Conservation (phyloP, 2,113 vertebrate species). For the Romanogobio albipinnatus region DNA sequence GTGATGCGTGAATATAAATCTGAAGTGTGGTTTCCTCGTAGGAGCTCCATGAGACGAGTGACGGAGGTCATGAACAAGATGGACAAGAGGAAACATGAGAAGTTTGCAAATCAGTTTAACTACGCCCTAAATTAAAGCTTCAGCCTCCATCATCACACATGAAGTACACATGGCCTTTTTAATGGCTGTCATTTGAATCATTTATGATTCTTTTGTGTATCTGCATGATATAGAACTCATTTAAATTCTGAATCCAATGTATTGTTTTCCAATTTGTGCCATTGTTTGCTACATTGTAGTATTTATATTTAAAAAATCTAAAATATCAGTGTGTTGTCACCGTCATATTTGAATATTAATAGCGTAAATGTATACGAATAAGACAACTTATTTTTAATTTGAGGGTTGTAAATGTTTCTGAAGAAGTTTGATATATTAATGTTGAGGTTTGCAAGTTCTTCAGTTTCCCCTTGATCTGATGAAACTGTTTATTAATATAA, state of each 20-base stretch:
- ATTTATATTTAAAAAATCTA: neutral
- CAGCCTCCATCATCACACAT: neutral
- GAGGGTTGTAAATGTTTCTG: neutral
- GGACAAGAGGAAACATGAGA: conserved; percentile 90
- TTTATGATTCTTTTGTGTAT: neutral
- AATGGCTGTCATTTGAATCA: neutral
- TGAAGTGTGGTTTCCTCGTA: conserved; percentile 60
- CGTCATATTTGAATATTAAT: neutral
- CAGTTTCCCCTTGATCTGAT: neutral
- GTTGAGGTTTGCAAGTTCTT: neutral
- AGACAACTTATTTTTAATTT: neutral
- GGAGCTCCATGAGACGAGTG: conserved; percentile 84
- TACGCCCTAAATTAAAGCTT: conserved; percentile 83
- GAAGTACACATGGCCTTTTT: neutral
- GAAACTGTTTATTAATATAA: neutral
- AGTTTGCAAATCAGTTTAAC: conserved; percentile 98
- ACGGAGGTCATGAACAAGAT: conserved; percentile 82
- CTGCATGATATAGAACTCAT: neutral
- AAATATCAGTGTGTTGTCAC: neutral
- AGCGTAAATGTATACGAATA: neutral
- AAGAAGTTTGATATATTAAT: neutral
- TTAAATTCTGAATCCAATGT: neutral
- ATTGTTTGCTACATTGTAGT: neutral
- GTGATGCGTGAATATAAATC: neutral
- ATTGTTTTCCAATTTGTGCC: neutral